These are phyloP conservation scores for Gavialis gangeticus DNA, from an alignment of 2,113 vertebrate genomes.

Conservation along the genomic window DNA sequence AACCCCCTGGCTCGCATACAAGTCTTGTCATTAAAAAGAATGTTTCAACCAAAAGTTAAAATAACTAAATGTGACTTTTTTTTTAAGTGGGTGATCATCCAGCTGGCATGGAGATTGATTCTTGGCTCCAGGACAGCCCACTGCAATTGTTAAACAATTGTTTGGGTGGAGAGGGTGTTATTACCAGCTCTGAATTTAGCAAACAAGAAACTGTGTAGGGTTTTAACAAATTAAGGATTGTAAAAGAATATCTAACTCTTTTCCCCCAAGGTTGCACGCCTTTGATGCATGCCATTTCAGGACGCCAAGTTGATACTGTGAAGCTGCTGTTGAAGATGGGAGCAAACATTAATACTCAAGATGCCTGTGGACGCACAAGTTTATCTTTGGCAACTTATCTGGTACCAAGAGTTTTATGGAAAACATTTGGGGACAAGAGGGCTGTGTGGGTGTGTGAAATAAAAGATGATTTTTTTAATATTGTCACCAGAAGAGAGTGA, in stretches of 20 bases:
- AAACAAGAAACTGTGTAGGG: slow-evolving; percentile 11
- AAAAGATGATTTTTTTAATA: neutral
- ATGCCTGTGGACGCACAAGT: slow-evolving; percentile 87
- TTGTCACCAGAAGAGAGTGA: neutral
- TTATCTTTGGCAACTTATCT: slow-evolving; percentile 90
- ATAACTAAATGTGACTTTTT: slow-evolving; percentile 21
- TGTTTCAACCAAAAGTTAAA: neutral
- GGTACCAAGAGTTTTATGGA: slow-evolving; percentile 72
- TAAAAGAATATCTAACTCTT: slow-evolving; percentile 44
- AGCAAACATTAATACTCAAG: slow-evolving; percentile 90
- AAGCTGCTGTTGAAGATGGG: slow-evolving; percentile 93
- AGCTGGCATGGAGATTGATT: neutral
- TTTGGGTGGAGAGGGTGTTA: neutral
- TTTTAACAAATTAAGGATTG: slow-evolving; percentile 17
- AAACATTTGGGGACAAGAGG: neutral
- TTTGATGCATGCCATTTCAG: slow-evolving; percentile 91
- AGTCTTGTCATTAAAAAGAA: neutral
- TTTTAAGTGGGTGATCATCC: neutral
- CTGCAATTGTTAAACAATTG: neutral
- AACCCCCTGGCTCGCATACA: neutral
- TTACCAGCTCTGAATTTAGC: neutral
- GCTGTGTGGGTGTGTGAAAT: neutral
- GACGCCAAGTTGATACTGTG: slow-evolving; percentile 90
- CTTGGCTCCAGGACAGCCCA: neutral
- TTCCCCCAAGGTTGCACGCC: slow-evolving; percentile 83